phyloP scores from a whole-genome alignment of 2,888 invertebrate genomes.

The Halocaridina rubra region DNA sequence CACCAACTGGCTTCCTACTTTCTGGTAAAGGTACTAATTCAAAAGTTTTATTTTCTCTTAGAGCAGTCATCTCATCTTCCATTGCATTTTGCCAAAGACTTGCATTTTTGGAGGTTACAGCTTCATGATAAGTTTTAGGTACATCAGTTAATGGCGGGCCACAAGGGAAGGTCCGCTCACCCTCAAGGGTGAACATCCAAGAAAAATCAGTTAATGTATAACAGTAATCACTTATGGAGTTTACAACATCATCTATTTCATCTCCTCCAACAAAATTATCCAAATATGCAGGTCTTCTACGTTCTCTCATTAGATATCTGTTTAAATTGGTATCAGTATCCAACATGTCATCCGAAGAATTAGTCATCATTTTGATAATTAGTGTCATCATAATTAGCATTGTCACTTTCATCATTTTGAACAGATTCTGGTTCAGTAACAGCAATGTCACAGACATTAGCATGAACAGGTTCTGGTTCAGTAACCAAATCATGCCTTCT shows the following conservation, averaged over 20 bases:
- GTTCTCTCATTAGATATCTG: not conserved
- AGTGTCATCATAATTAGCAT: not conserved
- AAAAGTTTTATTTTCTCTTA: constrained; percentile 7
- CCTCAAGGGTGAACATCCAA: too few relatives aligned
- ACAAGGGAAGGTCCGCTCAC: too few relatives aligned
- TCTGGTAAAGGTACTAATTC: constrained; percentile 4
- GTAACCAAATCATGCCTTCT: too few relatives aligned
- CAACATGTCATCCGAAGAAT: too few relatives aligned
- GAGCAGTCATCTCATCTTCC: constrained; percentile 13
- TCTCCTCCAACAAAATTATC: not conserved
- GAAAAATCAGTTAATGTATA: too few relatives aligned
- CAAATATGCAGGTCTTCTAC: not conserved
- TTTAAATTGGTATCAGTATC: too few relatives aligned
- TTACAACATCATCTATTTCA: not conserved
- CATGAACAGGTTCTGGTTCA: too few relatives aligned
- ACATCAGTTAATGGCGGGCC: not conserved
- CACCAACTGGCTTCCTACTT: not conserved
- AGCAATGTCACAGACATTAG: too few relatives aligned
- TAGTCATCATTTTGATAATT: too few relatives aligned
- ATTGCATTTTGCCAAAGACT: not conserved
- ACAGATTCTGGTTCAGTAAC: not conserved
- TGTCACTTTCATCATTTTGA: not conserved
- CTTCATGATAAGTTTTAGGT: constrained; percentile 3
- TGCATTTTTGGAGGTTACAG: not conserved
- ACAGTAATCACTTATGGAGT: too few relatives aligned